These are phyloP conservation scores for Porites divaricata DNA, from an alignment of 92 coral and sea anemone genomes.

Conservation along the genomic window DNA sequence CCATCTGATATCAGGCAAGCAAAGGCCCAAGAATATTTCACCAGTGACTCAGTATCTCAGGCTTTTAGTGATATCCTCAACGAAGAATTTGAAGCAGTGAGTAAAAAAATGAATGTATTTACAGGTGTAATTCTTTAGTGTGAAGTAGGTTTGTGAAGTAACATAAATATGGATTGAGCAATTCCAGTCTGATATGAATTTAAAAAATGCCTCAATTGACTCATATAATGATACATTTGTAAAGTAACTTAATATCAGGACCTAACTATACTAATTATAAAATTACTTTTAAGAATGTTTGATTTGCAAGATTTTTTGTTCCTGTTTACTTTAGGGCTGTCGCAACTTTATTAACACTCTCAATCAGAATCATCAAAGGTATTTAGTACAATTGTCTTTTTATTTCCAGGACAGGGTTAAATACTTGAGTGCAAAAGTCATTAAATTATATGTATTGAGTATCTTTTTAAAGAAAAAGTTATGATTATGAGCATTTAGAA, in stretches of 20 bases:
- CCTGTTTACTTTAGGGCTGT: conserved; percentile 53
- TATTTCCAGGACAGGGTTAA: too few relatives aligned
- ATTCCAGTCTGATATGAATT: too few relatives aligned
- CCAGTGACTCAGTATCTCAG: conserved; percentile 28
- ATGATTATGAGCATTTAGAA: too few relatives aligned
- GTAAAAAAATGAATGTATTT: neutral
- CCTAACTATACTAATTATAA: neutral
- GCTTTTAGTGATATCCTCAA: conserved; percentile 44
- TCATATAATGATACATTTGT: too few relatives aligned
- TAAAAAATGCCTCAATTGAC: too few relatives aligned
- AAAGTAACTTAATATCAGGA: too few relatives aligned
- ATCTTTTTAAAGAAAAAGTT: too few relatives aligned
- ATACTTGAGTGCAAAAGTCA: too few relatives aligned
- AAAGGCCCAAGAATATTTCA: conserved; percentile 47
- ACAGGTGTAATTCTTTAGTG: too few relatives aligned
- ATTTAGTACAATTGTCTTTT: neutral
- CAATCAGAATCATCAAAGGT: conserved; percentile 59
- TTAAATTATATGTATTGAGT: too few relatives aligned
- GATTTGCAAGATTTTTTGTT: neutral
- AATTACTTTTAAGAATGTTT: neutral
- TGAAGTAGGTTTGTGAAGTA: too few relatives aligned
- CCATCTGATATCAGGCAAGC: conserved; percentile 42
- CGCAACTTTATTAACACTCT: conserved; percentile 61
- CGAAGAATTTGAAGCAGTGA: conserved; percentile 66
- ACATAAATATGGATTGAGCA: too few relatives aligned